Percentiles rank a stretch among this genome's conserved stretches.
Conservation (phyloP, 2,888 invertebrate species). For the Zootermopsis nevadensis region DNA sequence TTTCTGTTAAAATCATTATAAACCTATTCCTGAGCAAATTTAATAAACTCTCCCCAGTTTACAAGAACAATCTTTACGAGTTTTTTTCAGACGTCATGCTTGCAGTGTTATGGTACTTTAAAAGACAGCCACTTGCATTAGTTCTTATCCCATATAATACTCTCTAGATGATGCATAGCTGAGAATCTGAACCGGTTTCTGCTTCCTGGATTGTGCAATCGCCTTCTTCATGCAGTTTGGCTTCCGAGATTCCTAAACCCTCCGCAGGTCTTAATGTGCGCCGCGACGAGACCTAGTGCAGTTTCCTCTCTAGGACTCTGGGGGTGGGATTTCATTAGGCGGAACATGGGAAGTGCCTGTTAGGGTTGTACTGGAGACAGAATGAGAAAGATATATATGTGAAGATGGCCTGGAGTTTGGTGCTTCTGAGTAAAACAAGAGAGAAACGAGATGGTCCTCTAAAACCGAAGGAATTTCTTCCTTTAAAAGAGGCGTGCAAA, state of each 20-base stretch:
- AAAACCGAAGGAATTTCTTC: constrained; percentile 3
- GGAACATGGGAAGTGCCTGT: constrained; percentile 5
- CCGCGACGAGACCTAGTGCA: too few relatives aligned
- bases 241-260: neutral
- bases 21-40: neutral
- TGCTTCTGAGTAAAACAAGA: neutral
- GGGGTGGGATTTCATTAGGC: constrained; percentile 20
- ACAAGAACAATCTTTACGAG: too few relatives aligned
- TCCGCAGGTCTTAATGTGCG: neutral
- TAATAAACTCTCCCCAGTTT: too few relatives aligned
- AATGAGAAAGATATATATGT: neutral
- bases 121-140: neutral
- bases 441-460: neutral
- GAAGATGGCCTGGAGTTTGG: neutral
- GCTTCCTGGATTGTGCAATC: neutral
- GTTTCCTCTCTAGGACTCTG: neutral
- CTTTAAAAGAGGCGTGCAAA: neutral
- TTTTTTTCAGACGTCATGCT: neutral
- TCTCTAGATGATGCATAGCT: neutral
- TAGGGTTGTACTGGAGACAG: constrained; percentile 2
- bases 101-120: neutral
- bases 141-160: neutral
- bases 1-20: neutral
- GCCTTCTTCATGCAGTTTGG: neutral
- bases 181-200: neutral